phyloP scores from a whole-genome alignment of 2,797 vertebrate genomes.

The Gadopsis bispinosus region DNA sequence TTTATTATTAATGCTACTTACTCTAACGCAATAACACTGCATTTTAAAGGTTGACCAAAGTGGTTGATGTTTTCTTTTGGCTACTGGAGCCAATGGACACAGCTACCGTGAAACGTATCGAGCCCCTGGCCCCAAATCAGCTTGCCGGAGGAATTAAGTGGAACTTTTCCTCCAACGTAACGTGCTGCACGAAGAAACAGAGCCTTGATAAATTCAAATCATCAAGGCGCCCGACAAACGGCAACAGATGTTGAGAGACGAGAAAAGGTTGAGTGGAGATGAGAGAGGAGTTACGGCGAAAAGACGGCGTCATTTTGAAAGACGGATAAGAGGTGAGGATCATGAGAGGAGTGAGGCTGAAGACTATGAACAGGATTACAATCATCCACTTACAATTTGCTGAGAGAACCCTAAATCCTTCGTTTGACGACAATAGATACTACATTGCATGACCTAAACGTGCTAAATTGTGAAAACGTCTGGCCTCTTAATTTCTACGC shows the following conservation, averaged over 20 bases:
- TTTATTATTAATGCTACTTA: background rate
- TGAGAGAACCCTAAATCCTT: background rate
- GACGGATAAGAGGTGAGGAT: too few species aligned
- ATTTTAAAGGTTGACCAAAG: background rate
- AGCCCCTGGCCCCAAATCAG: conserved; percentile 5
- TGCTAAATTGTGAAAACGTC: background rate
- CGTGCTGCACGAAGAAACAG: conserved; percentile 12
- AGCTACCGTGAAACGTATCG: background rate
- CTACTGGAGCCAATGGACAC: background rate
- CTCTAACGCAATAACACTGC: background rate
- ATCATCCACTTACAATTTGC: background rate
- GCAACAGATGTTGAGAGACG: conserved; percentile 36
- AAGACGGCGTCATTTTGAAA: too few species aligned
- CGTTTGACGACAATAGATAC: background rate
- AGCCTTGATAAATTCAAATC: conserved; percentile 42
- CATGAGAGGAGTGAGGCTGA: background rate
- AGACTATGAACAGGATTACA: background rate
- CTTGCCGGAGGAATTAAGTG: background rate
- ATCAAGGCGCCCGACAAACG: conserved; percentile 18
- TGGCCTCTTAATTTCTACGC: background rate
- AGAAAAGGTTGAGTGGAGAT: conserved; percentile 1
- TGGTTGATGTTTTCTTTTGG: background rate
- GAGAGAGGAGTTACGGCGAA: conserved; percentile 13
- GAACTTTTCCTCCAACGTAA: background rate
- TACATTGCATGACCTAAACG: background rate